Evolutionary conservation across 2,797 vertebrate species (phyloP).

Genomic region (Meda fulgida): DNA sequence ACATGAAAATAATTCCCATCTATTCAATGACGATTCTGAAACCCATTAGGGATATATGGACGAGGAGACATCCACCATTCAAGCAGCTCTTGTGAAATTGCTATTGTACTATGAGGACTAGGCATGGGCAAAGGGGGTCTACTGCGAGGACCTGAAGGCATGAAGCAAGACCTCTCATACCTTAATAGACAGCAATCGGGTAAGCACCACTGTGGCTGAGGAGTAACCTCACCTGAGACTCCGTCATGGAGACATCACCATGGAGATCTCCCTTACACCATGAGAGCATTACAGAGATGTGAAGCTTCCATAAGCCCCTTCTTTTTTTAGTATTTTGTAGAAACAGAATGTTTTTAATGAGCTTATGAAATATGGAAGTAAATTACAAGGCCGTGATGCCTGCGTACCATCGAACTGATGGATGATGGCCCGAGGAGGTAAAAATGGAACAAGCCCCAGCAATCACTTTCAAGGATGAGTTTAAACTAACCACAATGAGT

Average conservation of each 20-base stretch:
- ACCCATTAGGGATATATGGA: background rate
- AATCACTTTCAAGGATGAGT: slow-evolving; percentile 21
- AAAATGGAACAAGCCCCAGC: slow-evolving; percentile 27
- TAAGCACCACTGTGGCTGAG: slow-evolving; percentile 31
- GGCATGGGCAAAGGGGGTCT: background rate
- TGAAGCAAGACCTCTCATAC: slow-evolving; percentile 26
- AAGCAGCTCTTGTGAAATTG: background rate
- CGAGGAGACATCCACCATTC: background rate
- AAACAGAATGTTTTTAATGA: background rate
- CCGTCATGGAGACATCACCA: slow-evolving; percentile 56
- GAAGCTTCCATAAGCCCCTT: slow-evolving; percentile 26
- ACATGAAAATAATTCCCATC: background rate
- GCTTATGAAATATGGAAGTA: slow-evolving; percentile 44
- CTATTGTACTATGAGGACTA: background rate
- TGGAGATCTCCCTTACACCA: slow-evolving; percentile 46
- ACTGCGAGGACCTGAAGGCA: background rate
- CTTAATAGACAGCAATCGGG: slow-evolving; percentile 14
- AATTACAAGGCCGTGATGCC: slow-evolving; percentile 18
- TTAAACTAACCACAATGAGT: slow-evolving; percentile 30
- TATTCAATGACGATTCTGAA: background rate
- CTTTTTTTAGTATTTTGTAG: slow-evolving; percentile 5
- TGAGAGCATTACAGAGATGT: slow-evolving; percentile 40
- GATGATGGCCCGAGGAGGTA: slow-evolving; percentile 5
- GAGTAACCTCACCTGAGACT: slow-evolving; percentile 53
- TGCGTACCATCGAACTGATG: slow-evolving; percentile 16